These are phyloP conservation scores for Arrhopalites spinosus DNA, from an alignment of 2,888 invertebrate genomes.

Conservation along the genomic window DNA sequence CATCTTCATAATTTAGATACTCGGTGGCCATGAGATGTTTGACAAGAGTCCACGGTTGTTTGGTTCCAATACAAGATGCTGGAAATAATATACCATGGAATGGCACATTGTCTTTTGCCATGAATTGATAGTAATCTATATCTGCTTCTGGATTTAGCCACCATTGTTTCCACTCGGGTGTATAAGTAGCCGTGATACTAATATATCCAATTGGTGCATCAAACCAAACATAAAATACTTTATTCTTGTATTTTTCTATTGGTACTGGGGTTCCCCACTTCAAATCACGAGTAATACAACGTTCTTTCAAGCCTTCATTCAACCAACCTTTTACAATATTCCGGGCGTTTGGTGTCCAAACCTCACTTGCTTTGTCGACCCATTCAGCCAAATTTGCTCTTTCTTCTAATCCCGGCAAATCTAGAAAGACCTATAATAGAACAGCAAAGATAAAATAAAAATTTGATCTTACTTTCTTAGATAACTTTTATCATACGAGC, in stretches of 20 bases:
- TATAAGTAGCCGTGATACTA: constrained; percentile 91
- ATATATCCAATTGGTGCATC: constrained; percentile 98
- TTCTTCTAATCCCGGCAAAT: constrained; percentile 73
- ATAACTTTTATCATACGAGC: no score
- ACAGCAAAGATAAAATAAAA: no score
- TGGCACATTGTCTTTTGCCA: constrained; percentile 99
- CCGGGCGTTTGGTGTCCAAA: constrained; percentile 88
- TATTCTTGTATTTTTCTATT: constrained; percentile 78
- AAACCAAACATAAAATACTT: constrained; percentile 99
- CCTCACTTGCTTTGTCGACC: constrained; percentile 68
- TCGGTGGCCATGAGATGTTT: constrained; percentile 95
- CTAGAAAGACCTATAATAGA: constrained; percentile 89
- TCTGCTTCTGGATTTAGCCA: constrained; percentile 77
- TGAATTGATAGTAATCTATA: constrained; percentile 90
- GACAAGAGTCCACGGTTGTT: constrained; percentile 80
- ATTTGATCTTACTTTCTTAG: no score
- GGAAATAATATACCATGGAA: constrained; percentile 98
- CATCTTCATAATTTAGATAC: constrained; percentile 97
- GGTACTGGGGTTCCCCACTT: constrained; percentile 99
- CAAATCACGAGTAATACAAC: constrained; percentile 95
- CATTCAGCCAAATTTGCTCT: constrained; percentile 64
- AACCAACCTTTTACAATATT: constrained; percentile 90
- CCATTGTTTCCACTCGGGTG: constrained; percentile 80
- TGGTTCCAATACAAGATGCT: constrained; percentile 80
- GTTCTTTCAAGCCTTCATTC: constrained; percentile 86